Evolutionary conservation across 1,140 invertebrate species (phyloP).

Genomic region (Drosophila guanche): DNA sequence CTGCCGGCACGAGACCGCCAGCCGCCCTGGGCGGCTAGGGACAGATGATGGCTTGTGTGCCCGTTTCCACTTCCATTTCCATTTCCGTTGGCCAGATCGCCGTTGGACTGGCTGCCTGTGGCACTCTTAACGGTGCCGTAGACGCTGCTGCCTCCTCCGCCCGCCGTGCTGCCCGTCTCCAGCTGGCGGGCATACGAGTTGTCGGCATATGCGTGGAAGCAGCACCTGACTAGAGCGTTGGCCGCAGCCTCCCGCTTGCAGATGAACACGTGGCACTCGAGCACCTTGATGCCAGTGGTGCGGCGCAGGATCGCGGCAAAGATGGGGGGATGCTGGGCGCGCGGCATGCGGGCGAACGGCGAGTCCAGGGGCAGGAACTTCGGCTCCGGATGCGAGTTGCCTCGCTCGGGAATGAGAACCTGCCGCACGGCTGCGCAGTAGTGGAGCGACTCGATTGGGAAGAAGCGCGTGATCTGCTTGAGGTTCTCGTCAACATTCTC

Average conservation of each 20-base stretch:
- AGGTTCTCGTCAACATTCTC: slow-evolving; percentile 98
- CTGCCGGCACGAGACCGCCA: slow-evolving; percentile 85
- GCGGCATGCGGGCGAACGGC: slow-evolving; percentile 95
- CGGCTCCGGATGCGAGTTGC: slow-evolving; percentile 85
- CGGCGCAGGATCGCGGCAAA: slow-evolving; percentile 98
- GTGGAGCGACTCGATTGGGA: slow-evolving; percentile 97
- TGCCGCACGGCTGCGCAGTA: slow-evolving; percentile 98
- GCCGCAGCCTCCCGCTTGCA: slow-evolving; percentile 97
- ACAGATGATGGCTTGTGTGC: slow-evolving; percentile 52
- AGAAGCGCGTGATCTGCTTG: slow-evolving; percentile 97
- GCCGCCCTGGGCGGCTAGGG: slow-evolving; percentile 83
- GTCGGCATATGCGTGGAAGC: slow-evolving; percentile 97
- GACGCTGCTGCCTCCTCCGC: slow-evolving; percentile 67
- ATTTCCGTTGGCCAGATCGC: slow-evolving; percentile 62
- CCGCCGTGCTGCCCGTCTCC: slow-evolving; percentile 84
- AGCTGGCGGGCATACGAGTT: slow-evolving; percentile 94
- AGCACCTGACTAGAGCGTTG: slow-evolving; percentile 96
- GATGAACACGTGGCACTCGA: slow-evolving; percentile 99
- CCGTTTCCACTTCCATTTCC: slow-evolving; percentile 64
- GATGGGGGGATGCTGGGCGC: slow-evolving; percentile 95
- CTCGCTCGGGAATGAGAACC: slow-evolving; percentile 87
- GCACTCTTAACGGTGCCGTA: slow-evolving; percentile 83
- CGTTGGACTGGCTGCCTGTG: slow-evolving; percentile 83
- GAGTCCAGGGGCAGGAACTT: slow-evolving; percentile 98
- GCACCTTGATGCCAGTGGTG: slow-evolving; percentile 98